A percentile compares a stretch with the other conserved stretches of the same genome.
These are phyloP conservation scores for Drosophila grimshawi DNA, from an alignment of 1,140 invertebrate genomes.

Conservation along the genomic window DNA sequence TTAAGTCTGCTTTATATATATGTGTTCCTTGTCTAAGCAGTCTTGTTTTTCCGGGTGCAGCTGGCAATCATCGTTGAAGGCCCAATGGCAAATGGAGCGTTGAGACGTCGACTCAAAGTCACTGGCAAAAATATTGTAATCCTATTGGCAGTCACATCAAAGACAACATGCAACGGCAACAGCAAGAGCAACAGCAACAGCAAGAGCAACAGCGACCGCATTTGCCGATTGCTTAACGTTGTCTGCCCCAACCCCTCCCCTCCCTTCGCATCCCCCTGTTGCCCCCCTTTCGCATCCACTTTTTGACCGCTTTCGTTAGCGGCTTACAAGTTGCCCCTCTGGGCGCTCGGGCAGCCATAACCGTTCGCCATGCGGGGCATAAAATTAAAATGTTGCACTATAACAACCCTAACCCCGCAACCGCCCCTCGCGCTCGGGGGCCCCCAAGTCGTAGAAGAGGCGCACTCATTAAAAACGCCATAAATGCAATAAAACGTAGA, in stretches of 20 bases:
- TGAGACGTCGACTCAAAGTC: conserved; percentile 69
- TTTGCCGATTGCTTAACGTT: conserved; percentile 45
- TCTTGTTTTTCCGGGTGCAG: background rate
- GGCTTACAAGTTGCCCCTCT: conserved; percentile 43
- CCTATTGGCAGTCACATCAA: conserved; percentile 43
- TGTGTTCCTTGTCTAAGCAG: too few relatives aligned
- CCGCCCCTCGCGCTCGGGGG: conserved; percentile 2
- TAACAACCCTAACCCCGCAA: conserved; percentile 1
- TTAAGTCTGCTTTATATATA: too few relatives aligned
- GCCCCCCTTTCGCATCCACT: conserved; percentile 4
- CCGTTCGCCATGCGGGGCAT: conserved; percentile 59
- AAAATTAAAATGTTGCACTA: conserved; percentile 83
- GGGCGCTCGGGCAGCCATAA: conserved; percentile 29
- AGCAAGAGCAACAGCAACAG: background rate
- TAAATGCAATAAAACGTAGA: conserved; percentile 85
- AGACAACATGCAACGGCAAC: background rate
- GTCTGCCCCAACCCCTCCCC: background rate
- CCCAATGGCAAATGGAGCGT: conserved; percentile 25
- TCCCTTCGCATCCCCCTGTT: background rate
- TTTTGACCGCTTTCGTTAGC: conserved; percentile 36
- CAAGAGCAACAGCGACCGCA: conserved; percentile 22
- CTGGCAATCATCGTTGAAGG: background rate
- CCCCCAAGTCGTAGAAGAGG: conserved; percentile 25
- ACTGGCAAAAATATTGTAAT: conserved; percentile 83
- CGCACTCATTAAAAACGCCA: conserved; percentile 84